These are phyloP conservation scores for Colius striatus DNA, from an alignment of 2,113 vertebrate species.

Conservation along the genomic window DNA sequence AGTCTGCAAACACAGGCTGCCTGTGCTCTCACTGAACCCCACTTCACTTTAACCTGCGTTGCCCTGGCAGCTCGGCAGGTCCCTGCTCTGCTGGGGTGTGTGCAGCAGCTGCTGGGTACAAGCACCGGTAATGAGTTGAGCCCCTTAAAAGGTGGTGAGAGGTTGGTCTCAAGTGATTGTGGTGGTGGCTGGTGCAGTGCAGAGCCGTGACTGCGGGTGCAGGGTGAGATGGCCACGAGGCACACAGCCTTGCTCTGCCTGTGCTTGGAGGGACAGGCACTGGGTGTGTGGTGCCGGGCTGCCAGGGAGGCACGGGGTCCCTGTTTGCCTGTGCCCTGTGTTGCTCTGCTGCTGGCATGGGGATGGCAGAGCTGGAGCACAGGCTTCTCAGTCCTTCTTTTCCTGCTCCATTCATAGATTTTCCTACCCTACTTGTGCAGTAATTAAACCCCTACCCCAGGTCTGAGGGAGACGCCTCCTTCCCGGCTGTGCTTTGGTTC, in stretches of 20 bases:
- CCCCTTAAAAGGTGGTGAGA: not conserved
- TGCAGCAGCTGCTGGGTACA: not conserved
- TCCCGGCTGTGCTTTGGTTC: not conserved
- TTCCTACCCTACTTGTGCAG: not conserved
- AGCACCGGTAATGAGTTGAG: not conserved
- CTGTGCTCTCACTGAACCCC: not conserved
- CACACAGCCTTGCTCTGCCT: not conserved
- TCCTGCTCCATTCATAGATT: not conserved
- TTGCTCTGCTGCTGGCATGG: not conserved
- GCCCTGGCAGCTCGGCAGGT: not conserved
- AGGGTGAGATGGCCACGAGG: no score
- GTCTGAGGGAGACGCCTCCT: not conserved
- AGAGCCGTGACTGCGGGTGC: not conserved
- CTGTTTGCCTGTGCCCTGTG: not conserved
- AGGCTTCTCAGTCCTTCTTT: fast-evolving
- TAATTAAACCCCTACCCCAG: no score
- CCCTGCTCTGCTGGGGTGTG: not conserved
- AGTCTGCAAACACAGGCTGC: not conserved
- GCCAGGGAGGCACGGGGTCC: not conserved
- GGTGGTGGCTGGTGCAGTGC: not conserved
- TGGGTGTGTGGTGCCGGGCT: not conserved
- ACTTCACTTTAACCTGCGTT: no score
- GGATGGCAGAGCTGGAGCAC: not conserved
- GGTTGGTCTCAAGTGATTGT: not conserved
- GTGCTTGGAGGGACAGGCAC: not conserved